These are phyloP conservation scores for Ictalurus furcatus DNA, from an alignment of 2,113 vertebrate genomes.

Conservation along the genomic window DNA sequence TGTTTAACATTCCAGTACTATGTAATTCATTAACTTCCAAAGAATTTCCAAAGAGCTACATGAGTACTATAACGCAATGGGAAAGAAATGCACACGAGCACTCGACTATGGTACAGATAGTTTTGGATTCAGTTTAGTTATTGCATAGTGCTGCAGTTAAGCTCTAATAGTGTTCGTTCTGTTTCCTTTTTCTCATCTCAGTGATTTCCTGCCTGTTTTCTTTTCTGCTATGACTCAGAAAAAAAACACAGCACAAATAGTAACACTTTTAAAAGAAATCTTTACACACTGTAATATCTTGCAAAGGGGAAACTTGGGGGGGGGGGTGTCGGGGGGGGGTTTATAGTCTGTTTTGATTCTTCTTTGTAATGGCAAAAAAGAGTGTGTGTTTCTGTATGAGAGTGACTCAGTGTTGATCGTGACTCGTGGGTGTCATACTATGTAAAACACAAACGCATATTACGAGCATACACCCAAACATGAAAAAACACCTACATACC, in stretches of 20 bases:
- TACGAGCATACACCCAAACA: constrained; percentile 15
- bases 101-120: background rate
- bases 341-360: background rate
- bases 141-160: background rate
- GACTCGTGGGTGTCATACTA: constrained; percentile 37
- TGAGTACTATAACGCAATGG: too few species aligned
- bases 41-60: background rate
- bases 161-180: background rate
- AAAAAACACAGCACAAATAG: constrained; percentile 1
- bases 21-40: background rate
- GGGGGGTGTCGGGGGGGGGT: background rate
- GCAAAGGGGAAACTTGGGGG: background rate
- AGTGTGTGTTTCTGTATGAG: background rate
- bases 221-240: constrained; percentile 33
- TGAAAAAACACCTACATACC: constrained; percentile 5
- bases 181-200: background rate
- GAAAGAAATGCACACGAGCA: background rate
- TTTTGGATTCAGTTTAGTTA: background rate
- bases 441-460: constrained; percentile 31
- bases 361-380: constrained; percentile 21
- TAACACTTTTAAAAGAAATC: constrained; percentile 5
- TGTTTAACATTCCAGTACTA: background rate
- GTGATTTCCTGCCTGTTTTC: constrained; percentile 1
- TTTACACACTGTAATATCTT: constrained; percentile 6
- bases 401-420: constrained; percentile 44